Conservation (phyloP, 2,797 vertebrate genomes). For the Hemitrygon akajei region DNA sequence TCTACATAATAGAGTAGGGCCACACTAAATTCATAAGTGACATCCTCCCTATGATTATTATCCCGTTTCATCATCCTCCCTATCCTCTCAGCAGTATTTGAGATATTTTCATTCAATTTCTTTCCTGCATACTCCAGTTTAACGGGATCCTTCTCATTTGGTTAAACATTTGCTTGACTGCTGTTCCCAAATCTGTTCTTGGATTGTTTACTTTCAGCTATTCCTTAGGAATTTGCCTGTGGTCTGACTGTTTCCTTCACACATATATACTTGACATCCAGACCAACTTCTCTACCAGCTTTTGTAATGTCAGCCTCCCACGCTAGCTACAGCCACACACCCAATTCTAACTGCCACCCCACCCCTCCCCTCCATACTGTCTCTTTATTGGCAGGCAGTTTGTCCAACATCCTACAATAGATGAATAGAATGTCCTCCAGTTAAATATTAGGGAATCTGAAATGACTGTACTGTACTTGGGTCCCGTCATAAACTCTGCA, state of each 20-base stretch:
- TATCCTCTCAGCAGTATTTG: too few species aligned
- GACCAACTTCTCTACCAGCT: neutral
- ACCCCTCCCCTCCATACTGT: neutral
- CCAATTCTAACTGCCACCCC: too few species aligned
- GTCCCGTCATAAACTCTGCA: too few species aligned
- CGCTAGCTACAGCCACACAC: too few species aligned
- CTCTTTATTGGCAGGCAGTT: neutral
- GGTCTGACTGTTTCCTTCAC: neutral
- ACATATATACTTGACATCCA: neutral
- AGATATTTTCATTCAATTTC: neutral
- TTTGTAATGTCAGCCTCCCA: neutral
- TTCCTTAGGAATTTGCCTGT: neutral
- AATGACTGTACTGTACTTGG: too few species aligned
- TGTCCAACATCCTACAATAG: neutral
- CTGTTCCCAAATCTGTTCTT: neutral
- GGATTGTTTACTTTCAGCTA: neutral
- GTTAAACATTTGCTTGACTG: neutral
- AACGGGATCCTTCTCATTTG: neutral
- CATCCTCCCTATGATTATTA: too few species aligned
- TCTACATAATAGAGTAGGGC: too few species aligned
- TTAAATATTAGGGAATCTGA: neutral
- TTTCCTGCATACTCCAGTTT: neutral
- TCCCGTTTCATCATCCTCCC: too few species aligned
- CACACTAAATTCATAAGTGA: too few species aligned
- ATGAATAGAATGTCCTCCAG: neutral